Evolutionary conservation across 2,113 vertebrate genomes (phyloP), one percentile per base, ranked within the genome.

Genomic region (Acrocephalus kingi): DNA sequence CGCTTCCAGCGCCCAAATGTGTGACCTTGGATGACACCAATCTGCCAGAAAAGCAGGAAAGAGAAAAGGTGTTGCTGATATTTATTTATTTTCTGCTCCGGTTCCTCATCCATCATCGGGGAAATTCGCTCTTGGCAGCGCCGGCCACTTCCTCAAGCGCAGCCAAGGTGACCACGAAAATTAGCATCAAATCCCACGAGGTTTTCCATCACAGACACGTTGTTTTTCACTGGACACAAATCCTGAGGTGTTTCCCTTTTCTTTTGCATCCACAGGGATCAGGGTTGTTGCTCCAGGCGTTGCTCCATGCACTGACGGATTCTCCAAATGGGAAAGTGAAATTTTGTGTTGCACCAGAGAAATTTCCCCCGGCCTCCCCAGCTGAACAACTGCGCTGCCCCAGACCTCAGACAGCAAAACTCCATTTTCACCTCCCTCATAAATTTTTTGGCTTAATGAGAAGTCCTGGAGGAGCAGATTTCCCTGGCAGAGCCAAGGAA

Each of bases 161-260:
- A 48, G 94, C 94, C 93, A 94, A 97, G 80, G 94, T 80, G 95
- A 90, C 93, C 88, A 71, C 88, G 86, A 82, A 89, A 92, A 96
- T 95, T 71, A 97, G 94, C 90, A 56, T 92, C 80, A 48, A 92
- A 67, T 67, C 87, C 86, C 87, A 2, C 11, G 13, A 68, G 13
- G 0, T 41, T 94, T 82, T 66, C 48, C 77, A 41, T 93, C 91
- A 80, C 1, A 20, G 78, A 20, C 83, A 83, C 35, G 8, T 58
- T 78, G 63, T 86, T 91, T 92, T 91, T 91, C 92, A 75, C 76
- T 46, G 91, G 75, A 54, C 52, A 37, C 79, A 39, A 77, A 56
- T 46, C 41, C 73, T 5, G 83, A 95, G 76, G 64, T 73, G 86
- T 74, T 92, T 84, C 5, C 1, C 58, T 77, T 75, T 90, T 77